Evolutionary conservation across 2,888 invertebrate genomes (phyloP).

Genomic region (Troides aeacus): DNA sequence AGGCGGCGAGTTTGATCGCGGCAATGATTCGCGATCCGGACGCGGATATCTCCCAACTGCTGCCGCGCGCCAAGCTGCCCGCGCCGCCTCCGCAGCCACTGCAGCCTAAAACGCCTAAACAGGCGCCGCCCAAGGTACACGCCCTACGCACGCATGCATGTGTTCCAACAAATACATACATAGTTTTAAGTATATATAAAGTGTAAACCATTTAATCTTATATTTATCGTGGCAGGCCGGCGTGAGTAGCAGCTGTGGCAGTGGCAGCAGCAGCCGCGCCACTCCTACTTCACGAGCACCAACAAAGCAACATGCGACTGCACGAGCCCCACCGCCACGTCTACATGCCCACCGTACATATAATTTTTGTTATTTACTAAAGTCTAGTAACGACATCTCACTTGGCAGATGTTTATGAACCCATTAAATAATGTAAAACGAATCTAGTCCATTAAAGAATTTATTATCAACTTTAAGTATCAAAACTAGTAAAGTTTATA

Average conservation of each 20-base stretch:
- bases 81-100: constrained; percentile 81
- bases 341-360: constrained; percentile 68
- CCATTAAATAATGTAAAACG: no score
- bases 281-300: constrained; percentile 52
- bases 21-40: constrained; percentile 97
- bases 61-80: constrained; percentile 83
- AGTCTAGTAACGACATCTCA: no score
- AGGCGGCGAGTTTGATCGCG: constrained; percentile 94
- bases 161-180: neutral
- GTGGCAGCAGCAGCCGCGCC: constrained; percentile 46
- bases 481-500: no score
- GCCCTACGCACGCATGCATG: constrained; percentile 52
- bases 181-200: neutral
- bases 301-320: constrained; percentile 52
- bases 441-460: no score
- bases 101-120: constrained; percentile 60
- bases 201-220: neutral
- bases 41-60: constrained; percentile 90
- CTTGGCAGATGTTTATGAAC: no score
- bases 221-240: constrained; percentile 24
- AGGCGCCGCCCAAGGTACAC: constrained; percentile 68
- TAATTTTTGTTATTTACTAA: neutral
- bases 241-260: constrained; percentile 46
- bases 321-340: constrained; percentile 73
- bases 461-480: no score